Percentiles rank a stretch among this genome's conserved stretches.
These are phyloP conservation scores for Drosophila lacteicornis DNA, from an alignment of 1,140 invertebrate species.

Conservation along the genomic window DNA sequence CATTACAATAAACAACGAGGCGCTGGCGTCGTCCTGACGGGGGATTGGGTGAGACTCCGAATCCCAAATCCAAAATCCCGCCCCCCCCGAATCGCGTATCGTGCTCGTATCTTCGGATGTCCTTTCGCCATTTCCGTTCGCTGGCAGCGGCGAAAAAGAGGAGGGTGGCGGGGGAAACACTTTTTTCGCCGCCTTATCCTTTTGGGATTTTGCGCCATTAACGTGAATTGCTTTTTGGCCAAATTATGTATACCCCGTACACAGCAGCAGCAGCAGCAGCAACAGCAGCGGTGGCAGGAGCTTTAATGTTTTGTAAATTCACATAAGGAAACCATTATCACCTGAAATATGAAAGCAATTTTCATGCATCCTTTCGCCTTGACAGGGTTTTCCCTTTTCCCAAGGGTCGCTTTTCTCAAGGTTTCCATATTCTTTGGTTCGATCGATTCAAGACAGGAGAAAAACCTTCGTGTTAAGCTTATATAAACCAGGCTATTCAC, in stretches of 20 bases:
- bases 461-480: background rate
- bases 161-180: constrained; percentile 21
- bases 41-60: constrained; percentile 7
- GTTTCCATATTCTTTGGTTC: background rate
- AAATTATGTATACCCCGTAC: constrained; percentile 79
- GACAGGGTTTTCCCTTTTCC: constrained; percentile 11
- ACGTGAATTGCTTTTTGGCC: constrained; percentile 83
- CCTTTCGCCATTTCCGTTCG: constrained; percentile 66
- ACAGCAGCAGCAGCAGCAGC: constrained; percentile 18
- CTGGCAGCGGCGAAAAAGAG: constrained; percentile 56
- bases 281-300: constrained; percentile 40
- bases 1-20: constrained; percentile 80
- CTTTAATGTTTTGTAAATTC: constrained; percentile 85
- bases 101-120: constrained; percentile 77
- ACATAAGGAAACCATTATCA: constrained; percentile 85
- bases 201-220: constrained; percentile 82
- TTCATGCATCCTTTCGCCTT: constrained; percentile 80
- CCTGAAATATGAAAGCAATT: constrained; percentile 85
- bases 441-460: constrained; percentile 1
- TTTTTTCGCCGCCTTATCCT: constrained; percentile 75
- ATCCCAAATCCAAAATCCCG: constrained; percentile 11
- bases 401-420: constrained; percentile 42
- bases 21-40: constrained; percentile 54
- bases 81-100: constrained; percentile 58
- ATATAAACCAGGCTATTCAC: background rate